phyloP scores from a whole-genome alignment of 2,888 invertebrate species.

The Plemyria rubiginata region DNA sequence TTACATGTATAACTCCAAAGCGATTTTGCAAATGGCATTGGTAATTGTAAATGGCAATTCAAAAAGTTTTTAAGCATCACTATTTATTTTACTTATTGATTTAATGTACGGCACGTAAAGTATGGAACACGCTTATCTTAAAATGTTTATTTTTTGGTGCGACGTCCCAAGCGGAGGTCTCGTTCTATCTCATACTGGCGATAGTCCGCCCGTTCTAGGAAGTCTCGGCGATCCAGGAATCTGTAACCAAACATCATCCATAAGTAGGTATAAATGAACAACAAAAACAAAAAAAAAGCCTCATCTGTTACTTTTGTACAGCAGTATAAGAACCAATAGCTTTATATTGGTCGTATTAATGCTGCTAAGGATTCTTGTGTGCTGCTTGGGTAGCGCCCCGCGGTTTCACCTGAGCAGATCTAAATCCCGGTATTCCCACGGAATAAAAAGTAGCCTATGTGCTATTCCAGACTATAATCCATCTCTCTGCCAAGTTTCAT shows the following conservation, averaged over 20 bases:
- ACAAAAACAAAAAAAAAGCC: no score
- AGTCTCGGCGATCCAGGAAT: constrained; percentile 95
- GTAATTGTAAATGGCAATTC: background rate
- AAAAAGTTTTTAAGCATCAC: constrained; percentile 7
- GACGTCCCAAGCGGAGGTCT: constrained; percentile 87
- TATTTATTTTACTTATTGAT: constrained; percentile 25
- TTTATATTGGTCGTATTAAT: no score
- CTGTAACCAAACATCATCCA: constrained; percentile 71
- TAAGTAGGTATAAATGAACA: constrained; percentile 6
- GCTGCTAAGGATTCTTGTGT: no score
- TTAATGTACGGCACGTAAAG: constrained; percentile 12
- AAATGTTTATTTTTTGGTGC: constrained; percentile 84
- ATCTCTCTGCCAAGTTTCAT: no score
- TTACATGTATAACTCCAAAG: no score
- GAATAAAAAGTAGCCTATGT: no score
- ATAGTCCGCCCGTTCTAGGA: constrained; percentile 94
- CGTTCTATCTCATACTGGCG: constrained; percentile 97
- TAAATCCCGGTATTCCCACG: no score
- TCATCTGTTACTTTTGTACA: no score
- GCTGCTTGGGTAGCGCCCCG: no score
- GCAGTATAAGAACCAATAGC: no score
- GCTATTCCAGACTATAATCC: no score
- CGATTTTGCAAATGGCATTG: background rate
- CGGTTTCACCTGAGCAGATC: no score
- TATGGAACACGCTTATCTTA: constrained; percentile 7